Base-by-base conservation (phyloP, 2,888 invertebrate genomes). In the Zele albiditarsus region DNA sequence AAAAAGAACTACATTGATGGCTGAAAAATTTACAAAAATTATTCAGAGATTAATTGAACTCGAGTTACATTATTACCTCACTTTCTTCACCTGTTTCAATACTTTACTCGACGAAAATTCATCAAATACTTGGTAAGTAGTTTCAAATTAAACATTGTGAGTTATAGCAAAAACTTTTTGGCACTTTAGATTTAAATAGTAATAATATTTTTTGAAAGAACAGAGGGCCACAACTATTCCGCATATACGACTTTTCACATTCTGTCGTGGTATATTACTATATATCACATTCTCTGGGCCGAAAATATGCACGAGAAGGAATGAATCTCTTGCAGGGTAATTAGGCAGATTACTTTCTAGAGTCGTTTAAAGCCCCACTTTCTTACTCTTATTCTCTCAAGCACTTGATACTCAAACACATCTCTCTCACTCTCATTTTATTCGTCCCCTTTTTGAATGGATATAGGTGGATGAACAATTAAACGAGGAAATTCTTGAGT, bases 321-420 rank as follows among this genome's bases (percentile, higher is more conserved):
- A 88, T 86, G 87, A 87, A 88, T 88, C 86, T 86, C 85, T 86
- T 87, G 85, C 86, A 84, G 88, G 88, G 88, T 88, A 88, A 88
- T 88, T 88, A 88, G 88, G 88, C 88, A 88, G 87, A 87, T 86
- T 87, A 87, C 88, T 88, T 88, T 86, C 87, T 82, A 82, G 84
- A 86, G 86, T 88, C 87, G 84, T 88, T 88, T 86, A 84, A 38
- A 85, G 82, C 82, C 81, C 84, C 81, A 69, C 71, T 84, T 85
- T 84, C 84, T 84, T 84, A 83, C 84, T 82, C 77, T 33, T 68
- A 76, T 28, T 28, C 66, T 63, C 65, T 53, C 69, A 25, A 46
- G 20, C 5, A 4, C 20, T 53, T 23, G 53, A 6, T 20, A 20
- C 6, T 53, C 20, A 23, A 16, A 27, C 33, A 16, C n/a, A n/a